Evolutionary conservation across 2,888 invertebrate species (phyloP), one percentile per base, ranked within the genome.

Genomic region (Coelogynopora nodosa): DNA sequence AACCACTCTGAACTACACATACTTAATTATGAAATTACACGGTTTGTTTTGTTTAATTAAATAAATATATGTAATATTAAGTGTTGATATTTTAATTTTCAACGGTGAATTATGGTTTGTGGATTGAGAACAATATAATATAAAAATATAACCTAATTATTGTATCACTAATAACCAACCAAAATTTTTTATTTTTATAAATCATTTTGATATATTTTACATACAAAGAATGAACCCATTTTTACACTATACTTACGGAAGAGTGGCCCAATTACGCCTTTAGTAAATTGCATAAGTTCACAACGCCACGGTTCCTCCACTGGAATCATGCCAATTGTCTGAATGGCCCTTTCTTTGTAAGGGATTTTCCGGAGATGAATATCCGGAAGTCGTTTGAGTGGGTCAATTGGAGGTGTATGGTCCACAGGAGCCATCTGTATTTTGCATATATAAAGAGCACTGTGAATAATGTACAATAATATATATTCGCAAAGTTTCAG

Each of bases 1-100:
- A 74, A 74, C 74, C 23, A 74, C 74, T 74, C 23, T 23, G 5
- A 74, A 10, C 5, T 10, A 5, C 18, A 74, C 74, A 74, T 74
- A 23, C 74, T 74, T 74, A 74, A 74, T 74, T 74, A 74, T 74
- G 74, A 74, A 74, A 74, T 74, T 74, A 74, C 74, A 74, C 18
- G 5, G 5, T 74, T 74, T 74, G 74, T 74, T 74, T 74, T 74
- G 49, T 49, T 49, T 49, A 49, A 49, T 49, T 5, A 49, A 49
- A 18, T 49, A 49, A 5, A 49, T 18, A 49, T 49, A 49, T 18
- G 18, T 49, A 18, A 49, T 49, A 49, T 49, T 49, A 49, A 49
- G 18, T 49, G 18, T 49, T 49, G 49, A 49, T 49, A 49, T 49
- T 49, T 49, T 49, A 5, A 49, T 49, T 49, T 49, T 49, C 49